Evolutionary conservation across 2,797 vertebrate species (phyloP), one percentile per base, ranked within the genome.

Genomic region (Spinibarbus caldwelli): DNA sequence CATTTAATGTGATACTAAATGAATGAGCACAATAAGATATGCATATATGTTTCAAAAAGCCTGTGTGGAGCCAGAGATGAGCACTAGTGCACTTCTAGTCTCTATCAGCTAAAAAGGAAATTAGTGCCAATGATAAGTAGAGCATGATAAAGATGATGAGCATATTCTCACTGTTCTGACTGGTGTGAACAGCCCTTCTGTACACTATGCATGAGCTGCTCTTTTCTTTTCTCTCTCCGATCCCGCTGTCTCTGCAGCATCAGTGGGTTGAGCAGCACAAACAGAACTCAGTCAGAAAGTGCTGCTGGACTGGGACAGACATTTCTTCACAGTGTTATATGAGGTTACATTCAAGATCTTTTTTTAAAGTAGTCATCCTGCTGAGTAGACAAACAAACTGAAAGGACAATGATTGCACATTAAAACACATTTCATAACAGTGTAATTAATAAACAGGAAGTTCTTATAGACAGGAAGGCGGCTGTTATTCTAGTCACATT

Each of bases 131-230:
- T 38, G 78, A 59, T 68, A 86, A 86, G 12, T 80, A 77, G 81
- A 77, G 87, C 87, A 80, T 81, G 76, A 86, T 21, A 77, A 80
- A 75, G 70, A 66, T 41, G 75, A 78, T 54, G 77, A 70, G 41
- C 36, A 31, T 62, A 64, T 82, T 87, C 34, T 77, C 84, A 62
- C 59, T 80, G 81, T 84, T 77, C 23, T 84, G 84, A 77, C 62
- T 81, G 87, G 29, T 64, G 57, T 36, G 45, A 67, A 76, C 34
- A 73, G 67, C 41, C 68, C 38, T 71, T 38, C 67, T 52, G 57
- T n/a, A 43, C n/a, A 80, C 89, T 91, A 89, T 93, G 93, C 94
- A 93, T 93, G 93, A 95, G 94, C 93, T 89, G 93, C 93, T 90
- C 88, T 91, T 93, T 88, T 93, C 94, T 95, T 64, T 31, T 31